These are phyloP conservation scores for Emydocephalus ijimae DNA, from an alignment of 2,113 vertebrate genomes.

Conservation along the genomic window DNA sequence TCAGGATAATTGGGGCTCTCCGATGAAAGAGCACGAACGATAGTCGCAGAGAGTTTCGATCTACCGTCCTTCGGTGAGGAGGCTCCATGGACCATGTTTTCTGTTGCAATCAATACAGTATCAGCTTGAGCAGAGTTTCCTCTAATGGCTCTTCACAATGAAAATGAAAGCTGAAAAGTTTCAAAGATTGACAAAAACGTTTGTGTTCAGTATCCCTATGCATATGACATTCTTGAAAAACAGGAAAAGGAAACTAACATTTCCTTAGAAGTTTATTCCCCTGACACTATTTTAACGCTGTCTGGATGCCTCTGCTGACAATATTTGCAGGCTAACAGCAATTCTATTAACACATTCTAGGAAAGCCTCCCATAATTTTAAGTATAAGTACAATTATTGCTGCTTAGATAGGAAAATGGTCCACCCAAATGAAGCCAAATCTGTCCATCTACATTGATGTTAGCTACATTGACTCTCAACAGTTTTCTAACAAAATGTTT, in stretches of 20 bases:
- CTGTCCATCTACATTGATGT: not conserved
- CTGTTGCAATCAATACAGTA: slow-evolving; percentile 15
- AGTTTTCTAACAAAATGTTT: not conserved
- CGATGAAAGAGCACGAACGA: no score
- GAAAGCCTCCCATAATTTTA: not conserved
- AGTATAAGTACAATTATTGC: not conserved
- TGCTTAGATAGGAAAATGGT: not conserved
- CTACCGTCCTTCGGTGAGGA: no score
- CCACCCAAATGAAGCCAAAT: not conserved
- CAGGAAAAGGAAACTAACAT: slow-evolving; percentile 61
- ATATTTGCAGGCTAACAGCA: slow-evolving; percentile 23
- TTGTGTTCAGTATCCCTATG: slow-evolving; percentile 23
- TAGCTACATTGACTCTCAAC: not conserved
- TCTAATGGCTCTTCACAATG: not conserved
- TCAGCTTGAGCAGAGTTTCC: not conserved
- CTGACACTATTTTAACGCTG: slow-evolving; percentile 24
- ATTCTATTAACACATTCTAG: not conserved
- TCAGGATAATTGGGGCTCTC: no score
- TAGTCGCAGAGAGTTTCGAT: no score
- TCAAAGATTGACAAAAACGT: slow-evolving; percentile 37
- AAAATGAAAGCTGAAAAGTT: slow-evolving; percentile 32
- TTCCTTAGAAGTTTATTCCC: slow-evolving; percentile 42
- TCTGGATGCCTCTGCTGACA: not conserved
- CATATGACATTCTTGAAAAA: slow-evolving; percentile 54
- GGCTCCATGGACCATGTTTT: not conserved